Base-by-base conservation (phyloP, 2,113 vertebrate genomes). In the Agapornis roseicollis region DNA sequence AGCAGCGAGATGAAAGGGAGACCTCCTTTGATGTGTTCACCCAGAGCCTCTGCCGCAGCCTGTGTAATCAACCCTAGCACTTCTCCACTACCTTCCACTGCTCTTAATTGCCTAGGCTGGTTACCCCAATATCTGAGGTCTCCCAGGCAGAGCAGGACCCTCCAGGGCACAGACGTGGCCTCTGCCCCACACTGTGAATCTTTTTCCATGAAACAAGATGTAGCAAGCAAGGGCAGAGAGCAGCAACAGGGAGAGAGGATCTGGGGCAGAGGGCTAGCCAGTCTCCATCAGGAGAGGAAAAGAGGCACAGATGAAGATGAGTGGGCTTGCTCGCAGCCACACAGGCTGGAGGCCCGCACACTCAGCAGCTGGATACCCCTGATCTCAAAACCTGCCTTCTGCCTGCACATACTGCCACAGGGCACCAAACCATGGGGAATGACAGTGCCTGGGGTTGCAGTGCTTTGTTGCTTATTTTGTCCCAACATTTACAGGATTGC, bases 21-120 rank as follows among this genome's bases (percentile, higher is more conserved):
- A 81, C 83, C 63, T 73, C 53, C 82, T 96, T 94, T 97, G 95
- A 97, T 96, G 87, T 95, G 89, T 20, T 85, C 71, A 56, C 31
- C 60, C 46, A 53, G 77, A 64, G 72, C 80, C 77, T 92, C 50
- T 50, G 72, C 82, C 65, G 76, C 9, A 27, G 64, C 3, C 4
- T 2, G 1, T 49, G 44, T 56, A 78, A 85, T 33, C 85, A 80
- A 20, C 71, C 58, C 13, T 9, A 94, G 90, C 89, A 17, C 92
- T 88, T 74, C 80, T 66, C 80, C 81, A 70, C 77, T 47, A 90
- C 82, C 87, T 93, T 92, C 56, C 33, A 35, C 49, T 58, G 17
- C 88, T 53, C 19, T 35, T 94, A 60, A 80, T 80, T 94, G 61
- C 86, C 78, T 29, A 28, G 83, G 63, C 2, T 0, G 6, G 65